Base-by-base conservation (phyloP, 2,113 vertebrate species). In the Strix uralensis region DNA sequence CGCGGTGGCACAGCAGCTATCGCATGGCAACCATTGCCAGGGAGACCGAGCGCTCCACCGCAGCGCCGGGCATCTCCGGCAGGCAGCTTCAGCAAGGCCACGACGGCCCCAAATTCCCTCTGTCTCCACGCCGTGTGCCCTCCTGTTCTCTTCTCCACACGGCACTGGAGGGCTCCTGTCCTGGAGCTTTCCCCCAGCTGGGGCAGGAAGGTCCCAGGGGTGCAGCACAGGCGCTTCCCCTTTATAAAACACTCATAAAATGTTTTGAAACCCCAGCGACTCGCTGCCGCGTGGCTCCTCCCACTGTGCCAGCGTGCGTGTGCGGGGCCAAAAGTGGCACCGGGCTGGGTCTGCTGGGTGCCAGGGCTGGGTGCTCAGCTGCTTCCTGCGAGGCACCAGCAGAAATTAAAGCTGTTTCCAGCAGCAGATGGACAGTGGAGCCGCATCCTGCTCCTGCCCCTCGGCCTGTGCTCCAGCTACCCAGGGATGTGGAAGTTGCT, bases 11-110 rank as follows among this genome's bases (percentile, higher is more conserved):
- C 66, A 8, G 95, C 90, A 66, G 92, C 69, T 15, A 92, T 88
- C 5, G 59, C 95, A 92, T 96, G 92, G 94, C 92, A 96, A 94
- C 94, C 92, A 95, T 91, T 8, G 91, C 94, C 95, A 96, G 92
- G 95, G 95, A 96, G 92, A 96, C 95, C 2, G 52, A 95, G 95
- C 95, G 71, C 85, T 16, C 34, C 32, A 2, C 40, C 10, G 59
- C 10, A 8, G 77, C 11, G 1, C 65, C 1, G 36, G 87, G 65
- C 86, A 81, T 36, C 95, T 90, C 88, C 3, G 0, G 1, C n/a
- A 42, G 30, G 74, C 52, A 44, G 36, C 87, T 72, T 44, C 81
- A 10, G 6, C 2, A 2, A 7, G 77, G 44, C 62, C 49, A 15
- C 34, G 58, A 23, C 5, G 59, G 36, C 70, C 85, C 93, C 67